These are phyloP conservation scores for Columba janthina DNA, from an alignment of 2,113 vertebrate species.

Conservation along the genomic window DNA sequence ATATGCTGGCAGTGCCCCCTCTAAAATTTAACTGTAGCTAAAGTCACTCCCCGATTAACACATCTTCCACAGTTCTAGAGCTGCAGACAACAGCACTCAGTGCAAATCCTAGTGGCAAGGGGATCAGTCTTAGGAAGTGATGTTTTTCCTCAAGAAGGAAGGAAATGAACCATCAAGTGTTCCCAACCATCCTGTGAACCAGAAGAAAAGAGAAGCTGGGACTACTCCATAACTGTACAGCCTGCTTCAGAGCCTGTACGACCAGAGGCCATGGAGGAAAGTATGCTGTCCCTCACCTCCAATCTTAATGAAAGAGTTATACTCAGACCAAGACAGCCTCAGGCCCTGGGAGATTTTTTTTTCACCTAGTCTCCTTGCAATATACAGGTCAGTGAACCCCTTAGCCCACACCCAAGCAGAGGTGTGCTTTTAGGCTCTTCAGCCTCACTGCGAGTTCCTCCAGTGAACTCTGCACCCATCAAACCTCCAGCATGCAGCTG, in stretches of 20 bases:
- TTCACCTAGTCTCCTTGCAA: background rate
- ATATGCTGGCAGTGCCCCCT: background rate
- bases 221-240: rapidly evolving
- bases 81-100: background rate
- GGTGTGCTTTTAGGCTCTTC: background rate
- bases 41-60: background rate
- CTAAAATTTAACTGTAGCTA: background rate
- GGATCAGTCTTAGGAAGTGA: background rate
- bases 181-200: background rate
- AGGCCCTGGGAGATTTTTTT: background rate
- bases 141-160: background rate
- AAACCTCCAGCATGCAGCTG: background rate
- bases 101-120: background rate
- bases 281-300: background rate
- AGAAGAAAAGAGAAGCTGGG: background rate
- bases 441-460: background rate
- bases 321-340: background rate
- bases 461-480: background rate
- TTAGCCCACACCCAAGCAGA: background rate
- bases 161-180: background rate
- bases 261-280: background rate
- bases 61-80: background rate
- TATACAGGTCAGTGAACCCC: background rate
- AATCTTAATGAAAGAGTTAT: background rate
- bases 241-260: background rate